A percentile compares a stretch with the other conserved stretches of the same genome.
Conservation (phyloP, 2,113 vertebrate genomes). For the Chunga burmeisteri region DNA sequence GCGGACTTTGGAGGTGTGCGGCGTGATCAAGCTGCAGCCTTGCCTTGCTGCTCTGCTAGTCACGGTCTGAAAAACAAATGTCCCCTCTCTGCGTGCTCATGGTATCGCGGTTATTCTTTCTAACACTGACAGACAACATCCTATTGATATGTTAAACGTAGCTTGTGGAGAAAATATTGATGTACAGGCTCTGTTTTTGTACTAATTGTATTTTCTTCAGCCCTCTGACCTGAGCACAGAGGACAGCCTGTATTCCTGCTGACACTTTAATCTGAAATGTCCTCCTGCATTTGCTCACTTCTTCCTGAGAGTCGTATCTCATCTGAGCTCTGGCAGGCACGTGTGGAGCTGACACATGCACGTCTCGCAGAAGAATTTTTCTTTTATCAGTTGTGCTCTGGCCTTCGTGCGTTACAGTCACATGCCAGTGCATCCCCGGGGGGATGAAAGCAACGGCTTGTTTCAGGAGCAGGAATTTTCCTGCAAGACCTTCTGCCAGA, state of each 20-base stretch:
- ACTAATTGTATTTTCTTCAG: neutral
- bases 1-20: neutral
- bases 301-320: neutral
- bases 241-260: neutral
- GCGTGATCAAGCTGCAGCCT: neutral
- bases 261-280: neutral
- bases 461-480: conserved; percentile 18
- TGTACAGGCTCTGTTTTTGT: neutral
- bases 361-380: neutral
- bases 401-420: neutral
- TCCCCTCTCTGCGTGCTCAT: neutral
- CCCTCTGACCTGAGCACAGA: neutral
- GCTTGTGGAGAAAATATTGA: neutral
- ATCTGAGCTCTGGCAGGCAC: neutral
- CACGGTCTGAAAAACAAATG: accelerated
- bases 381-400: neutral
- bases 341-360: neutral
- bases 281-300: neutral
- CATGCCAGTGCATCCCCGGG: neutral
- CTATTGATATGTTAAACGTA: accelerated
- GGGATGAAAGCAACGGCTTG: neutral
- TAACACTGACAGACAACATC: neutral
- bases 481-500: neutral
- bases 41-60: neutral
- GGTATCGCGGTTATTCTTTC: neutral